Conservation (phyloP, 1,140 invertebrate species). For the Hylyphantes graminicola region DNA sequence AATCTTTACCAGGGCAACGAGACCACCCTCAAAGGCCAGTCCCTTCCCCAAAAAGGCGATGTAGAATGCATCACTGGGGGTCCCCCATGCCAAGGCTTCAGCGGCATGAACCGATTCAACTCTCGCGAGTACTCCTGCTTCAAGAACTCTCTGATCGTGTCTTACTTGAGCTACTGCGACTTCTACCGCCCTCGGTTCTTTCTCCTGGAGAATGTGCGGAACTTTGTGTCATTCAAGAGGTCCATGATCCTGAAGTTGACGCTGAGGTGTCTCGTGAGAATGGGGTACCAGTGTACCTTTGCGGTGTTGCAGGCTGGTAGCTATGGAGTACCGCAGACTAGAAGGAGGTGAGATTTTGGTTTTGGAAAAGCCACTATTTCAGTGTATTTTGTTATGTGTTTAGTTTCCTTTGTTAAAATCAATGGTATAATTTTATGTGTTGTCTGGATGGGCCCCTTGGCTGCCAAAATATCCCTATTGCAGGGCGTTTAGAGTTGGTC, state of each 20-base stretch:
- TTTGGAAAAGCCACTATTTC: no score
- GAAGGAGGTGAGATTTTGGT: constrained; percentile 72
- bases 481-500: neutral
- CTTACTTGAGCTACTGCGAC: constrained; percentile 87
- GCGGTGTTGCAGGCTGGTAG: constrained; percentile 87
- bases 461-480: no score
- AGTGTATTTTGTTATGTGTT: no score
- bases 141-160: constrained; percentile 84
- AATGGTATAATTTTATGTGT: no score
- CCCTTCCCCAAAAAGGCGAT: constrained; percentile 81
- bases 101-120: constrained; percentile 90
- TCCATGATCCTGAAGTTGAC: constrained; percentile 86
- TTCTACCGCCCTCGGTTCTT: constrained; percentile 85
- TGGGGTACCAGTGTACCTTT: constrained; percentile 91
- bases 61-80: constrained; percentile 88
- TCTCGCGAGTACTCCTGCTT: constrained; percentile 87
- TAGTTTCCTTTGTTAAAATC: no score
- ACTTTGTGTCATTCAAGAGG: constrained; percentile 84
- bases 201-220: constrained; percentile 87
- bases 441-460: neutral
- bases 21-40: constrained; percentile 72
- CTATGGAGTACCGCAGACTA: constrained; percentile 86
- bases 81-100: constrained; percentile 93
- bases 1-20: constrained; percentile 69
- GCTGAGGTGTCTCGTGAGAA: constrained; percentile 79